phyloP scores from a whole-genome alignment of 2,888 invertebrate genomes.

The Leptopilina myrica region DNA sequence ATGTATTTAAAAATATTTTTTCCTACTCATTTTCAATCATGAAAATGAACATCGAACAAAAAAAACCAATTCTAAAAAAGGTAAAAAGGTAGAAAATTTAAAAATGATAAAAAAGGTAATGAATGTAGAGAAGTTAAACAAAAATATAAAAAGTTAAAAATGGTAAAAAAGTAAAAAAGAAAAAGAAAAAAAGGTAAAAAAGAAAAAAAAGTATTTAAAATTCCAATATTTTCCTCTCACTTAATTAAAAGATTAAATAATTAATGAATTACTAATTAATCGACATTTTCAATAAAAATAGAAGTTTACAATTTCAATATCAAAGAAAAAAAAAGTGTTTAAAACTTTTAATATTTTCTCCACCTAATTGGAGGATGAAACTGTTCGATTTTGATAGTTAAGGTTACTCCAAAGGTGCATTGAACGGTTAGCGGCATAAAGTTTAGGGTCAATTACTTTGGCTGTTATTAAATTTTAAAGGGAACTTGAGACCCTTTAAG shows the following conservation, averaged over 20 bases:
- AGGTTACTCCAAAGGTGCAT: not conserved
- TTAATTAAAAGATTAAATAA: no score
- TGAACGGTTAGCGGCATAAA: not conserved
- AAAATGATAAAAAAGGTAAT: no score
- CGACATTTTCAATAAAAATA: not conserved
- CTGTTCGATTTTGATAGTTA: not conserved
- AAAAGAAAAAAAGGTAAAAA: no score
- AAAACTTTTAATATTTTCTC: not conserved
- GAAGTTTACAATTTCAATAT: not conserved
- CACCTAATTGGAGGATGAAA: not conserved
- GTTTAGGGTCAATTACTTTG: constrained; percentile 16
- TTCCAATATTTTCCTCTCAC: no score
- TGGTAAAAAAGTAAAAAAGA: no score
- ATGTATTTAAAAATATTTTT: not conserved
- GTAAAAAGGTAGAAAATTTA: no score
- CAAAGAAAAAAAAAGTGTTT: not conserved
- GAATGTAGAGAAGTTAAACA: no score
- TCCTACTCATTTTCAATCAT: not conserved
- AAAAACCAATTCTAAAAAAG: not conserved
- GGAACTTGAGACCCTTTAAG: constrained; percentile 4
- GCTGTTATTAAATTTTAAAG: constrained; percentile 12
- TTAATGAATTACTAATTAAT: no score
- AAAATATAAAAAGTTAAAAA: no score
- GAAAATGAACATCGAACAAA: not conserved
- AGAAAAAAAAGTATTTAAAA: no score